These are phyloP conservation scores for Monodelphis domestica DNA, from an alignment of 2,797 vertebrate species.

Conservation along the genomic window DNA sequence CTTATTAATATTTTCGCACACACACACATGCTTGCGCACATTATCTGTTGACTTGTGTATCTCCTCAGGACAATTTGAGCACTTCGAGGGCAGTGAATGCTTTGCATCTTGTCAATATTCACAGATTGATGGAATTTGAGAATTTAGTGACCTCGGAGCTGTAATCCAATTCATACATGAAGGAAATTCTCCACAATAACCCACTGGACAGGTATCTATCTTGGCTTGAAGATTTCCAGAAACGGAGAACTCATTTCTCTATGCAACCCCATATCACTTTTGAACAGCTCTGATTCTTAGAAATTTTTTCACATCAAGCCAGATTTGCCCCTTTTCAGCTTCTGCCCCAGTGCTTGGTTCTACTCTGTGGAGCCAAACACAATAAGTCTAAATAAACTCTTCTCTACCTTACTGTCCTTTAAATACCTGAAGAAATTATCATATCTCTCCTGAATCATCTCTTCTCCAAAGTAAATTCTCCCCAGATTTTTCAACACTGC, in stretches of 20 bases:
- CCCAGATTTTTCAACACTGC: neutral
- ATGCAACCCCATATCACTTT: neutral
- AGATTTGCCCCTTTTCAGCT: neutral
- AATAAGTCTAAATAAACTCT: neutral
- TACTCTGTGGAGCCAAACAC: neutral
- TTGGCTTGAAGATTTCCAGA: neutral
- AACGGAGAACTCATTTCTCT: neutral
- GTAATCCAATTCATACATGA: neutral
- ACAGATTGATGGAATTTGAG: neutral
- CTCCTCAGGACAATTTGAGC: neutral
- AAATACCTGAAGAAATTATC: neutral
- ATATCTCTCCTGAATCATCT: neutral
- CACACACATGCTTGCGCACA: neutral
- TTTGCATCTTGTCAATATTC: neutral
- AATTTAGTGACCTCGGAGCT: neutral
- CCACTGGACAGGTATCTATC: neutral
- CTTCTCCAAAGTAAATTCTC: neutral
- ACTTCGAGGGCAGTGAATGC: neutral
- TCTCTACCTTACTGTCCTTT: neutral
- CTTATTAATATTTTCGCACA: no score
- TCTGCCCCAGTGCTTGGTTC: neutral
- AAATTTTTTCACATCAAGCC: neutral
- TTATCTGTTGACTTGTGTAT: neutral
- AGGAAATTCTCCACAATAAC: neutral
- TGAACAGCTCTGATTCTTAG: neutral